phyloP scores from a whole-genome alignment of 2,797 vertebrate genomes.

The Botia almorhae region DNA sequence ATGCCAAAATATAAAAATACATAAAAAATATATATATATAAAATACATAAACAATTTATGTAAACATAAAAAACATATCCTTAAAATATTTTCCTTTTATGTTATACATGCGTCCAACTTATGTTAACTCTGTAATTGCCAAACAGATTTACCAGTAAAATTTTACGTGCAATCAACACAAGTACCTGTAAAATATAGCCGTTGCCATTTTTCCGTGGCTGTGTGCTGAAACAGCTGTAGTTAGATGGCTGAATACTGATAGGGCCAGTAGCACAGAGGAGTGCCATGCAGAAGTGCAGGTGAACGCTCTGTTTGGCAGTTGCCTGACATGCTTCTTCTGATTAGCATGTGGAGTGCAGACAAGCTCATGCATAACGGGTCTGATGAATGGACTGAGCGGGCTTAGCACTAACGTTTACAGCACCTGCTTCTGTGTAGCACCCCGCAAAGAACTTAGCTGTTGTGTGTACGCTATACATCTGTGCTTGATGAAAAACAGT shows the following conservation, averaged over 20 bases:
- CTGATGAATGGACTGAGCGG: slow-evolving; percentile 48
- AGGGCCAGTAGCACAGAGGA: slow-evolving; percentile 9
- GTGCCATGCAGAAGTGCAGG: slow-evolving; percentile 39
- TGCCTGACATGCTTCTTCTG: slow-evolving; percentile 46
- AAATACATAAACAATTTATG: too few relatives aligned
- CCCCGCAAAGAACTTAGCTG: slow-evolving; percentile 4
- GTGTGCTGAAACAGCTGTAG: slow-evolving; percentile 47
- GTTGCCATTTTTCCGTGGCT: slow-evolving; percentile 17
- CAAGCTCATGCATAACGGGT: slow-evolving; percentile 47
- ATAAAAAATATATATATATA: slow-evolving; percentile 5
- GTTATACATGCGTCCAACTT: not conserved
- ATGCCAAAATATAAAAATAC: slow-evolving; percentile 43
- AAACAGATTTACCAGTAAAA: slow-evolving; percentile 22
- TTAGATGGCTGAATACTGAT: slow-evolving; percentile 50
- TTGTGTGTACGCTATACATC: slow-evolving; percentile 12
- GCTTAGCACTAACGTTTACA: slow-evolving; percentile 36
- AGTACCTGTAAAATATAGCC: slow-evolving; percentile 26
- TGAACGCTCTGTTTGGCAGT: slow-evolving; percentile 41
- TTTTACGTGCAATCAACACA: slow-evolving; percentile 25
- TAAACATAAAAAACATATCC: too few relatives aligned
- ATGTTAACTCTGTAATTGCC: too few relatives aligned
- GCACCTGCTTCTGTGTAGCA: slow-evolving; percentile 46
- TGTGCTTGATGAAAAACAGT: slow-evolving; percentile 36
- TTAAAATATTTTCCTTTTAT: not conserved
- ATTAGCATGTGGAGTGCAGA: slow-evolving; percentile 45